These are phyloP conservation scores for Fregata magnificens DNA, from an alignment of 2,113 vertebrate genomes.

Conservation along the genomic window DNA sequence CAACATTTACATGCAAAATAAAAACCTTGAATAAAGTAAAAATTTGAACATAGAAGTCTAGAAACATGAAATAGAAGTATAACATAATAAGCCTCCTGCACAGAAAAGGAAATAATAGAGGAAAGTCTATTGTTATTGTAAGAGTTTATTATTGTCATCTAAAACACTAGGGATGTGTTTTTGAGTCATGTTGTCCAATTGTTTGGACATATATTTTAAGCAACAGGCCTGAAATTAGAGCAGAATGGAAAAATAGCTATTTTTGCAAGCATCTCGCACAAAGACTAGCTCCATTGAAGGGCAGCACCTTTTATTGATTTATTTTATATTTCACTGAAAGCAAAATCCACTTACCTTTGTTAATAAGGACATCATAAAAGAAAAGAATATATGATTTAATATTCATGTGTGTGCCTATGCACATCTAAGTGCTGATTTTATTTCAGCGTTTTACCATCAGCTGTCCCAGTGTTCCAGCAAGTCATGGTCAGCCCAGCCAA, in stretches of 20 bases:
- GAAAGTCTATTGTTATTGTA: neutral
- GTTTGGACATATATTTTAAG: neutral
- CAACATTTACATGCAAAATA: neutral
- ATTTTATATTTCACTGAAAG: neutral
- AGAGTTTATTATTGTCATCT: neutral
- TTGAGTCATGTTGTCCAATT: neutral
- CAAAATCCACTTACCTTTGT: neutral
- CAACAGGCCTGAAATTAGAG: neutral
- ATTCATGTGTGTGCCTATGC: neutral
- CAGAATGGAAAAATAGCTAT: neutral
- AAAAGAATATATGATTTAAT: neutral
- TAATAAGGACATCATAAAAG: neutral
- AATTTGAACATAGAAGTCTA: neutral
- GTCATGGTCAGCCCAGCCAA: neutral
- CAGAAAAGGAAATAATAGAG: neutral
- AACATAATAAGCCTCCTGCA: neutral
- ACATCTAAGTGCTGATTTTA: neutral
- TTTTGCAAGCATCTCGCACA: neutral
- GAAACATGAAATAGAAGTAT: neutral
- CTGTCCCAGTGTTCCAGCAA: neutral
- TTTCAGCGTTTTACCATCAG: neutral
- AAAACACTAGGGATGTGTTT: neutral
- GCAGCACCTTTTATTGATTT: neutral
- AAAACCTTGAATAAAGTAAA: neutral
- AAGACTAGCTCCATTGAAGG: neutral